Base-by-base conservation (phyloP, 2,888 invertebrate species). In the Geotrupes spiniger region DNA sequence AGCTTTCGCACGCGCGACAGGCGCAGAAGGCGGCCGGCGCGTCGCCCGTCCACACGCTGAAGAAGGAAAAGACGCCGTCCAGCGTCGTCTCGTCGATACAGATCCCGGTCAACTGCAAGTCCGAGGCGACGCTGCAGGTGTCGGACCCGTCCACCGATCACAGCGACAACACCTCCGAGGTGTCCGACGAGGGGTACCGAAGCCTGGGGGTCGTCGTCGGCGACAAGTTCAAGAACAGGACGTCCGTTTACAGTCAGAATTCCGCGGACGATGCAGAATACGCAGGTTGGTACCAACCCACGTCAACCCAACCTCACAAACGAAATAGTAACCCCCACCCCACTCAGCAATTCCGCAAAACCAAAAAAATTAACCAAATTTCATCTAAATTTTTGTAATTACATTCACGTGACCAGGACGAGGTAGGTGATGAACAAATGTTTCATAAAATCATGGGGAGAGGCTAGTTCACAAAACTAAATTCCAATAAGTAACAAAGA, bases 141-240 rank as follows among this genome's bases (percentile, higher is more conserved):
- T 55, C 61, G 4, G 62, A 58, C 14, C 56, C 56, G 27, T 52
- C 57, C 27, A 71, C 71, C 9, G 65, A 84, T 53, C 82, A 83
- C 5, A 85, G 88, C 43, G 88, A 89, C 67, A 88, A 89, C 59
- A 87, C 89, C 6, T 89, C 89, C 47, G 89, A 90, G 68, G 87
- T 89, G 15, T 89, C 89, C 16, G 90, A 90, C 69, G 90, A 90
- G 64, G 90, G 90, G 0, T 90, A 90, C 70, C 80, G 89, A 62
- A 89, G 89, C 65, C 72, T 89, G 62, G 89, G 89, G 0, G 79
- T 88, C 37, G 82, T 82, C 33, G 81, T 82, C 52, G 78, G 77
- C 29, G 78, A 71, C 46, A 71, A 68, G 54, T 60, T 54, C 40
- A 68, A 69, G 56, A 82, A 85, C 56, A 74, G 84, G 63, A 79